These are phyloP conservation scores for Polia nebulosa DNA, from an alignment of 2,888 invertebrate species.

Conservation along the genomic window DNA sequence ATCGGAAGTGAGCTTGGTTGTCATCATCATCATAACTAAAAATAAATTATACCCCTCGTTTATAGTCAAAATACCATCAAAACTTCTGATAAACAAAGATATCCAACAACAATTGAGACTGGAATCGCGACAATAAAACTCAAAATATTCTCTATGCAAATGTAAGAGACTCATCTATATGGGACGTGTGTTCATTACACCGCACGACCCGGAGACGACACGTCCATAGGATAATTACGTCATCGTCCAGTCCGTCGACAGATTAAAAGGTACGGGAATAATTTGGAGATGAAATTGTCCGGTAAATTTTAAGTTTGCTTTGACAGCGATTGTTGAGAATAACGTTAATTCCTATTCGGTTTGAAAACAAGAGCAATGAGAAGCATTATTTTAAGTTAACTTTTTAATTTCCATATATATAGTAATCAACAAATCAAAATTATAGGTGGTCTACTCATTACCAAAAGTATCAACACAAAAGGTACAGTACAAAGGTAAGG, in stretches of 20 bases:
- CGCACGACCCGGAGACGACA: slow-evolving; percentile 53
- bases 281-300: slow-evolving; percentile 15
- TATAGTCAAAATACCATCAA: background rate
- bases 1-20: too few relatives aligned
- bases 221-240: slow-evolving; percentile 62
- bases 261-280: slow-evolving; percentile 46
- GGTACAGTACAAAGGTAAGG: too few relatives aligned
- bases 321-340: background rate
- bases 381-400: too few relatives aligned
- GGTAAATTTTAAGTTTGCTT: slow-evolving; percentile 17
- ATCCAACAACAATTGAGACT: slow-evolving; percentile 19
- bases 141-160: slow-evolving; percentile 57
- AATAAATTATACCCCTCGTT: background rate
- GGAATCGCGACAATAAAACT: slow-evolving; percentile 50
- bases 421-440: too few relatives aligned
- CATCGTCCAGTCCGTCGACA: slow-evolving; percentile 36
- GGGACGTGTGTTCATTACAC: slow-evolving; percentile 64
- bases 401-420: too few relatives aligned
- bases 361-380: too few relatives aligned
- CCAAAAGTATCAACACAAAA: too few relatives aligned
- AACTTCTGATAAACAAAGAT: slow-evolving; percentile 1
- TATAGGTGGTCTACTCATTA: too few relatives aligned
- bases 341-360: too few relatives aligned
- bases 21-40: background rate
- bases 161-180: slow-evolving; percentile 49